These are phyloP conservation scores for Drosophila borealis DNA, from an alignment of 2,888 invertebrate species.

Conservation along the genomic window DNA sequence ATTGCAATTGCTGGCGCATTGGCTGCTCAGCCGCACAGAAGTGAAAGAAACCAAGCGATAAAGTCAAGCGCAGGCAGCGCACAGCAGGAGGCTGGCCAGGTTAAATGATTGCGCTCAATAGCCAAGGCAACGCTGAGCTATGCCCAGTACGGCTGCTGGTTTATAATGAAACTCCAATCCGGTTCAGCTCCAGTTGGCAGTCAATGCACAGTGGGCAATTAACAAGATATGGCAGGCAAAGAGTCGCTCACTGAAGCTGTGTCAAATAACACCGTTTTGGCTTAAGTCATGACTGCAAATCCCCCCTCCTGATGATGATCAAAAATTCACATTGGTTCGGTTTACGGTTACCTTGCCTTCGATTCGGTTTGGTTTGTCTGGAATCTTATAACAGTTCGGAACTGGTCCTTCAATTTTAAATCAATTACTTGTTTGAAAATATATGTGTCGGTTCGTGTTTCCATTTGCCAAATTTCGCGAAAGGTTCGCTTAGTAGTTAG, in stretches of 20 bases:
- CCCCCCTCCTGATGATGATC: no score
- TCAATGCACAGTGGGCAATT: neutral
- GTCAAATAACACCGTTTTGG: no score
- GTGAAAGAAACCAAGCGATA: slow-evolving; percentile 37
- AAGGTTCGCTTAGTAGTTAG: no score
- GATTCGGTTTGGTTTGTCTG: no score
- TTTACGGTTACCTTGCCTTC: no score
- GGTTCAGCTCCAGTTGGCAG: slow-evolving; percentile 19
- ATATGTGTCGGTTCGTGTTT: no score
- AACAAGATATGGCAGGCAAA: neutral
- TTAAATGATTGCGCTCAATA: slow-evolving; percentile 32
- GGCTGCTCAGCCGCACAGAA: slow-evolving; percentile 32
- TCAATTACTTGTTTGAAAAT: no score
- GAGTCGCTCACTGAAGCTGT: neutral
- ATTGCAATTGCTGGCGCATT: slow-evolving; percentile 43
- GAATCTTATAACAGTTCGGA: no score
- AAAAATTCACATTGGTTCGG: no score
- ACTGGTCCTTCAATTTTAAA: no score
- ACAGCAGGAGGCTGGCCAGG: slow-evolving; percentile 14
- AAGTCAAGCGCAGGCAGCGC: slow-evolving; percentile 26
- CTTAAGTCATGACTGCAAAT: no score
- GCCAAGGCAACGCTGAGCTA: slow-evolving; percentile 36
- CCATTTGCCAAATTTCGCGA: no score
- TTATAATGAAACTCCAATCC: slow-evolving; percentile 54
- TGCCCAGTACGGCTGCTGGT: slow-evolving; percentile 4